Percentiles rank a stretch among this genome's conserved stretches.
Conservation (phyloP, 92 coral and sea anemone genomes). For the Actinernus sp. region DNA sequence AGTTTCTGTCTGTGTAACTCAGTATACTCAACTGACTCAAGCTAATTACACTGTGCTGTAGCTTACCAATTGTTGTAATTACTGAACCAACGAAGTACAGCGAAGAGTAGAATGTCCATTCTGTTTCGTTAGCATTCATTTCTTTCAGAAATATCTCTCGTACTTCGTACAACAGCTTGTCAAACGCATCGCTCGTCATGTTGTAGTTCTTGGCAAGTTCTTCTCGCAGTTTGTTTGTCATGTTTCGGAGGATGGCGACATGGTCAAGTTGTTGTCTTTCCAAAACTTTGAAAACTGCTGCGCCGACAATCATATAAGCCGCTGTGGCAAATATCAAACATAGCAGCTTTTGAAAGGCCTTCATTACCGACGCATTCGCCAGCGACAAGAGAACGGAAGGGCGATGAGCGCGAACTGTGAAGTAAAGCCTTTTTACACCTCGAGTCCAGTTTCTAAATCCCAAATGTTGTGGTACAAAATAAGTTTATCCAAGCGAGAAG, state of each 20-base stretch:
- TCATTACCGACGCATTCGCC: too few species aligned
- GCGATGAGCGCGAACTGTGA: too few species aligned
- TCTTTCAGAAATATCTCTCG: not conserved
- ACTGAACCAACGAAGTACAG: constrained; percentile 57
- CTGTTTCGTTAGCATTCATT: not conserved
- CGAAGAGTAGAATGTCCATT: constrained; percentile 49
- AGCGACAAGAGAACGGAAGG: too few species aligned
- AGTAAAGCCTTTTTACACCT: too few species aligned
- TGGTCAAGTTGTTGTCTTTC: constrained; percentile 12
- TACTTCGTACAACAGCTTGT: constrained; percentile 11
- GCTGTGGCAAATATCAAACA: constrained; percentile 4
- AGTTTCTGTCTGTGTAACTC: too few species aligned
- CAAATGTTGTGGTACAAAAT: too few species aligned
- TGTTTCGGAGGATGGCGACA: not conserved
- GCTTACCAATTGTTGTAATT: constrained; percentile 64
- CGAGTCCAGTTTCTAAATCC: too few species aligned
- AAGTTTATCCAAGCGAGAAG: too few species aligned
- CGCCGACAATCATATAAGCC: constrained; percentile 28
- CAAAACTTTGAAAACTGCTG: constrained; percentile 44
- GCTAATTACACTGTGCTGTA: not conserved
- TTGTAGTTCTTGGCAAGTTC: constrained; percentile 22
- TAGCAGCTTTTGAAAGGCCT: not conserved
- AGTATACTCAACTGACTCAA: too few species aligned
- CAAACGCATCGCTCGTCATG: constrained; percentile 27
- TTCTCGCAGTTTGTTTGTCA: constrained; percentile 1